Conservation (phyloP, 1,140 invertebrate species). For the Atta cephalotes region DNA sequence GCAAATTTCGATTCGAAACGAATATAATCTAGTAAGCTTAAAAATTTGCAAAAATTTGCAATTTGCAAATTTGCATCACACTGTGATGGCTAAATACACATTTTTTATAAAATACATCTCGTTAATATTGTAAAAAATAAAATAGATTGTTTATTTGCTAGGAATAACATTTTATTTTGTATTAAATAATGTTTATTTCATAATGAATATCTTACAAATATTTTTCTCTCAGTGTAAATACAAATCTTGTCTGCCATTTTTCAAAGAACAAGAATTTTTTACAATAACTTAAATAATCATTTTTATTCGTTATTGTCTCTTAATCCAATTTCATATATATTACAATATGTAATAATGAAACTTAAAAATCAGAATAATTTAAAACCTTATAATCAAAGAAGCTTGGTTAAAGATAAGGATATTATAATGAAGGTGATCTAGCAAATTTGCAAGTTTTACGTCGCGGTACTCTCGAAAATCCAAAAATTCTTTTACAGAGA, state of each 20-base stretch:
- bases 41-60: not conserved
- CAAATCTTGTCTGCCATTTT: not conserved
- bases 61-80: too few species aligned
- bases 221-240: too few species aligned
- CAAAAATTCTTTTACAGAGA: not conserved
- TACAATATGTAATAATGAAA: not conserved
- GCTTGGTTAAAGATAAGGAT: not conserved
- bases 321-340: not conserved
- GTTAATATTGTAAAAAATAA: too few species aligned
- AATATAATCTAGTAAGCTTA: not conserved
- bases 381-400: too few species aligned
- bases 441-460: not conserved
- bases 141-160: too few species aligned
- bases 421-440: not conserved
- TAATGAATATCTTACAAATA: too few species aligned
- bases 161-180: too few species aligned
- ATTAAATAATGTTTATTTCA: too few species aligned
- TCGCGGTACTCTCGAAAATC: not conserved
- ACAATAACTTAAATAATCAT: not conserved
- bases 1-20: not conserved
- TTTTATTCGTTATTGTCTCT: not conserved
- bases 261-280: not conserved
- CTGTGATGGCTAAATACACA: too few species aligned
- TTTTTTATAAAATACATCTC: too few species aligned
- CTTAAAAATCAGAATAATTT: not conserved